Percentiles rank a stretch among this genome's conserved stretches.
Conservation (phyloP, 2,888 invertebrate genomes). For the Chesias legatella region DNA sequence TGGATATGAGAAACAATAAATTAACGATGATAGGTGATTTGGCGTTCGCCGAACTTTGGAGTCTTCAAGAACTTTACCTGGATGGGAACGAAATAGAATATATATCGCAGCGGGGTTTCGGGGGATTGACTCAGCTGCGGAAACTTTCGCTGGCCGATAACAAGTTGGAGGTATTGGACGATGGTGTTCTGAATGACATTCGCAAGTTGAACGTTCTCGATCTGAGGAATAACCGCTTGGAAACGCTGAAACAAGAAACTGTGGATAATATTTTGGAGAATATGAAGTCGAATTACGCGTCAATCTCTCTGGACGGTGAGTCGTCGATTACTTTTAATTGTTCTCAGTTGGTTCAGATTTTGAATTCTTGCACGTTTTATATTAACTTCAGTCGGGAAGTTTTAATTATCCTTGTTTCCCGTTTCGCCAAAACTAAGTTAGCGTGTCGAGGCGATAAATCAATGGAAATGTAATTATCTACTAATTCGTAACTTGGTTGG, state of each 20-base stretch:
- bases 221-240: constrained; percentile 87
- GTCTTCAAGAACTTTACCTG: constrained; percentile 85
- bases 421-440: constrained; percentile 17
- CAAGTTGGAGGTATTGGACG: constrained; percentile 85
- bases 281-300: constrained; percentile 84
- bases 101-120: constrained; percentile 88
- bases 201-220: constrained; percentile 87
- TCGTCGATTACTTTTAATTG: constrained; percentile 44
- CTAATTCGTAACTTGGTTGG: constrained; percentile 17
- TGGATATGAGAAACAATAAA: constrained; percentile 88
- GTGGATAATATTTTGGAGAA: constrained; percentile 86
- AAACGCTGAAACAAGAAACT: constrained; percentile 87
- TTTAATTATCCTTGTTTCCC: constrained; percentile 18
- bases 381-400: constrained; percentile 21
- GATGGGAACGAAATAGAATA: constrained; percentile 86
- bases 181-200: constrained; percentile 85
- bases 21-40: constrained; percentile 90
- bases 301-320: constrained; percentile 89
- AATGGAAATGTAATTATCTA: constrained; percentile 20
- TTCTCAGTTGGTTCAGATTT: constrained; percentile 38
- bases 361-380: constrained; percentile 16
- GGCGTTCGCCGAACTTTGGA: constrained; percentile 89
- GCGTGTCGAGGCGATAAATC: constrained; percentile 18
- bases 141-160: constrained; percentile 88
- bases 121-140: constrained; percentile 86